Evolutionary conservation across 2,888 invertebrate genomes (phyloP), one percentile per base, ranked within the genome.

Genomic region (Temnothorax rugatulus): DNA sequence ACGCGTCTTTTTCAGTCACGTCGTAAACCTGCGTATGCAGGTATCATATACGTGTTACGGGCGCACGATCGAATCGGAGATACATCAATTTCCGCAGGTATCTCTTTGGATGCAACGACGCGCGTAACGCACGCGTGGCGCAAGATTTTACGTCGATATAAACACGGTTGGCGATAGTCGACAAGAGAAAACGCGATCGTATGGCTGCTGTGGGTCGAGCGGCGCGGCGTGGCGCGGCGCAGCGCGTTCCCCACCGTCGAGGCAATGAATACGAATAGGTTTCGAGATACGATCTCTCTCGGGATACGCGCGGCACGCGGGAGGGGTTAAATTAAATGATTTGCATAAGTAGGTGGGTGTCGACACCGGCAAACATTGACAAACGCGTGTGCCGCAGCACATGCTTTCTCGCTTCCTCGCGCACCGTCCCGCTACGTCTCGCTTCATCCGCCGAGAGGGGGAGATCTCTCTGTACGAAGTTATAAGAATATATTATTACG

Each of bases 261-360:
- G 93, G 93, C 94, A 94, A 95, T 94, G 94, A 95, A 95, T 95
- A 94, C 95, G 94, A 94, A 94, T 94, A 94, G 94, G 93, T 93
- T 94, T 94, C 91, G 91, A 93, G 95, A 95, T 94, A 94, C 94
- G 92, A 94, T 95, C 94, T 90, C 90, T 90, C 90, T 84, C 87
- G 91, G 91, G 94, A 93, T 92, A 91, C 91, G 86, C 81, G 87
- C 79, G 86, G 84, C 84, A 84, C 89, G 57, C 73, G 87, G 90
- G 66, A 89, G 93, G 93, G 94, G 94, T 93, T 94, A 95, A 95
- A 95, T 95, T 95, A 95, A 95, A 95, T 95, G 94, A 95, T 95
- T 95, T 95, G 94, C 95, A 95, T 95, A 95, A 95, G 94, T 95
- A 95, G 94, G 94, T 95, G 94, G 95, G 94, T 95, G 95, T 95